A percentile compares a stretch with the other conserved stretches of the same genome.
Evolutionary conservation across 1,140 invertebrate genomes (phyloP).

Genomic region (Chionoecetes opilio): DNA sequence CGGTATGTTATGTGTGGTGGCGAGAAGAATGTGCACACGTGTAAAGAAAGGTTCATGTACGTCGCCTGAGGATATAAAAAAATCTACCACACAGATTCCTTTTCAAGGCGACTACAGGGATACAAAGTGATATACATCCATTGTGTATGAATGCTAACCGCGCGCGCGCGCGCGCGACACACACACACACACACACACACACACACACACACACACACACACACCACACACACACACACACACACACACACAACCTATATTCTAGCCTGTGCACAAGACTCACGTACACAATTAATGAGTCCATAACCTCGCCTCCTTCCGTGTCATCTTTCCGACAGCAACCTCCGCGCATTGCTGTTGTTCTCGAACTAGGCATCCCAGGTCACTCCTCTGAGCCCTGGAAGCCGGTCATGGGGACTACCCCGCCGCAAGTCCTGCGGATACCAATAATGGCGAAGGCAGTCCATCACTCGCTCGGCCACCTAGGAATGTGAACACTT

Average conservation of each 20-base stretch:
- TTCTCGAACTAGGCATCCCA: background rate
- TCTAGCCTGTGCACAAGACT: too few relatives aligned
- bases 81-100: too few relatives aligned
- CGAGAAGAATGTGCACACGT: too few relatives aligned
- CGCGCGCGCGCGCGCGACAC: background rate
- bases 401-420: background rate
- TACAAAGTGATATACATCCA: too few relatives aligned
- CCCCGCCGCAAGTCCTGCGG: background rate
- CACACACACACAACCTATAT: background rate
- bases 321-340: background rate
- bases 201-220: constrained; percentile 27
- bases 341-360: background rate
- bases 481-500: constrained; percentile 60
- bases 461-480: constrained; percentile 49
- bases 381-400: constrained; percentile 35
- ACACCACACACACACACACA: constrained; percentile 14
- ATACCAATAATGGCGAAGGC: constrained; percentile 43
- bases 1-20: too few relatives aligned
- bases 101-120: too few relatives aligned
- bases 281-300: background rate
- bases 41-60: too few relatives aligned
- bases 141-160: too few relatives aligned
- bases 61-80: too few relatives aligned
- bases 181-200: background rate
- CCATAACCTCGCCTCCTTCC: background rate